Base-by-base conservation (phyloP, 2,888 invertebrate genomes). In the Agonum fuliginosum region DNA sequence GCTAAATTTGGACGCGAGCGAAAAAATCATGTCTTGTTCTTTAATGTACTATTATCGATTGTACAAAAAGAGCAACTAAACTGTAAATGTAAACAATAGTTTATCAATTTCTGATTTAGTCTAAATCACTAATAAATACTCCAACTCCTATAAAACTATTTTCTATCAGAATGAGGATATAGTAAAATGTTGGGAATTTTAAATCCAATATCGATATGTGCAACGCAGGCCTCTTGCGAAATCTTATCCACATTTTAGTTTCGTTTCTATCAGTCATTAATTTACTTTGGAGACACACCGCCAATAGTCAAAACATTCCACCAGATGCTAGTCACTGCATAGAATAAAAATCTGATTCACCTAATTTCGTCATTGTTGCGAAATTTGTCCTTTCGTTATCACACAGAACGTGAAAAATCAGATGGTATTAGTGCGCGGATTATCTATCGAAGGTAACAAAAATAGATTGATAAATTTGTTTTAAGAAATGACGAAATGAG, bases 331-430 rank as follows among this genome's bases (percentile, higher is more conserved):
- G 73, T 73, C 58, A 71, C 24, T 43, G 58, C 12, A 41, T 41
- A 62, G 62, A 72, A 58, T 73, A 58, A 73, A 41, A 58, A 58
- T 58, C 73, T 73, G 73, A 73, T 58, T 73, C 73, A 73, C 54
- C 54, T 58, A 73, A 73, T 58, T 51, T 20, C 43, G 73, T 73
- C 73, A 58, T 58, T n/a, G 37, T 37, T 22, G 20, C 20, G 41
- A 54, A 51, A 72, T 73, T 73, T 58, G 41, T 58, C 58, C 46
- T 72, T 58, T 41, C 62, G 14, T 73, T 73, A 73, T 73, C 58
- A 41, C 4, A 1, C 41, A 37, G 2, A 41, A 30, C 27, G 17
- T 30, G 30, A 30, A 62, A 62, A 62, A 62, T n/a, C n/a, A n/a
- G n/a, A 54, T 62, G 10, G 54, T 22, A 30, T 17, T 10, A 12